A percentile compares a stretch with the other conserved stretches of the same genome.
Evolutionary conservation across 1,140 invertebrate species (phyloP).

Genomic region (Microplitis mediator): DNA sequence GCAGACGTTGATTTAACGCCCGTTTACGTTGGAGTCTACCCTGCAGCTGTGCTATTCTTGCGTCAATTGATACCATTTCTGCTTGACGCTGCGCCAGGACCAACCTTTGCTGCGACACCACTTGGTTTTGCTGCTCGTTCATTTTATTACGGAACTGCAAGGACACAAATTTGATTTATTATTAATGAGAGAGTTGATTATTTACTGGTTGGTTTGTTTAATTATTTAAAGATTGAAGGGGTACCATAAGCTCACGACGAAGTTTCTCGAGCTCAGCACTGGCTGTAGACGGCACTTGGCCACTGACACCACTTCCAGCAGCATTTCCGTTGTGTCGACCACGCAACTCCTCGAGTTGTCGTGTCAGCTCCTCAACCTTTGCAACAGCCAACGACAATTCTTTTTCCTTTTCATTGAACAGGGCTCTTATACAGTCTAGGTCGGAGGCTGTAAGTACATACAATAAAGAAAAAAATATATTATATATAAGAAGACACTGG

Average conservation of each 20-base stretch:
- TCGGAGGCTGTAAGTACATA: constrained; percentile 77
- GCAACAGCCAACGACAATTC: constrained; percentile 92
- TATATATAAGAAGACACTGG: neutral
- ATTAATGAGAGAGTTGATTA: neutral
- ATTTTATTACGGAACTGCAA: constrained; percentile 91
- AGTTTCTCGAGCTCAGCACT: constrained; percentile 90
- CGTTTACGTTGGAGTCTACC: constrained; percentile 87
- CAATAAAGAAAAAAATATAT: constrained; percentile 9
- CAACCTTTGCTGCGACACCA: constrained; percentile 84
- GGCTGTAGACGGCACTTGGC: constrained; percentile 71
- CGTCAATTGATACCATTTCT: constrained; percentile 89
- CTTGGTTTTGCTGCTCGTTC: constrained; percentile 90
- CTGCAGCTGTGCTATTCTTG: constrained; percentile 90
- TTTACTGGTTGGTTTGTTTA: neutral
- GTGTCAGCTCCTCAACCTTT: constrained; percentile 92
- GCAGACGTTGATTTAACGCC: constrained; percentile 78
- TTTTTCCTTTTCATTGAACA: constrained; percentile 98
- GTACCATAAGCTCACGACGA: constrained; percentile 84
- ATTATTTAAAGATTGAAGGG: neutral
- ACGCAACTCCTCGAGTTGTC: constrained; percentile 89
- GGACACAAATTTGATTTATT: neutral
- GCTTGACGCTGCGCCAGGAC: constrained; percentile 84
- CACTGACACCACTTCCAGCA: constrained; percentile 49
- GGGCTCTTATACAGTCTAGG: constrained; percentile 90
- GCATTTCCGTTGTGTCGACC: constrained; percentile 66